Conservation (phyloP, 2,113 vertebrate species). For the Neodontobutis hainanensis region DNA sequence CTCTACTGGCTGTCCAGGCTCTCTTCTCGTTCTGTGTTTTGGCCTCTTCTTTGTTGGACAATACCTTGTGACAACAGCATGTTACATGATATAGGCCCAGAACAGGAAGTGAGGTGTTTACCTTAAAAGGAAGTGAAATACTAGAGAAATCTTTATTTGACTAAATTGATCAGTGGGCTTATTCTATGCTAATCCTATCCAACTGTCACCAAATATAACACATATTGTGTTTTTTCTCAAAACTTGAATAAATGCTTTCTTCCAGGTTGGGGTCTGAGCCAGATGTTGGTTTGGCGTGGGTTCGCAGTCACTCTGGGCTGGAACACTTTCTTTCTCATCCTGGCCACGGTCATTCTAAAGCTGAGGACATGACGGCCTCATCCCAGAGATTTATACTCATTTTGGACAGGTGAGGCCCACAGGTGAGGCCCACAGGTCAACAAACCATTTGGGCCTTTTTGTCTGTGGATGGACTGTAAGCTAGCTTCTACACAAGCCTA, state of each 20-base stretch:
- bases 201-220: no score
- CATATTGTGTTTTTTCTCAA: not conserved
- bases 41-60: conserved; percentile 29
- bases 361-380: conserved; percentile 68
- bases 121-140: not conserved
- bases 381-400: not conserved
- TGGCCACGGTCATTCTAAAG: conserved; percentile 82
- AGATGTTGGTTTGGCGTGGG: conserved; percentile 82
- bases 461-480: conserved; percentile 10
- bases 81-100: conserved; percentile 29
- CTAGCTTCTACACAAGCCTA: conserved; percentile 8
- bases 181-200: no score
- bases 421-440: conserved; percentile 15
- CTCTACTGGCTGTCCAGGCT: conserved; percentile 20
- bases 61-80: conserved; percentile 7
- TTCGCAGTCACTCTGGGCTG: conserved; percentile 80
- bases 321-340: conserved; percentile 81
- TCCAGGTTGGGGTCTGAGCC: conserved; percentile 78
- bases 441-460: conserved; percentile 14
- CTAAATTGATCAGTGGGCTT: not conserved
- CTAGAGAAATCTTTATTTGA: not conserved
- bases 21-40: not conserved
- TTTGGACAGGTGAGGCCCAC: conserved; percentile 2
- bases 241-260: not conserved
- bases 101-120: conserved; percentile 49